A percentile compares a stretch with the other conserved stretches of the same genome.
Conservation (phyloP, 92 coral and sea anemone species). For the Umimayanthus kanabou region DNA sequence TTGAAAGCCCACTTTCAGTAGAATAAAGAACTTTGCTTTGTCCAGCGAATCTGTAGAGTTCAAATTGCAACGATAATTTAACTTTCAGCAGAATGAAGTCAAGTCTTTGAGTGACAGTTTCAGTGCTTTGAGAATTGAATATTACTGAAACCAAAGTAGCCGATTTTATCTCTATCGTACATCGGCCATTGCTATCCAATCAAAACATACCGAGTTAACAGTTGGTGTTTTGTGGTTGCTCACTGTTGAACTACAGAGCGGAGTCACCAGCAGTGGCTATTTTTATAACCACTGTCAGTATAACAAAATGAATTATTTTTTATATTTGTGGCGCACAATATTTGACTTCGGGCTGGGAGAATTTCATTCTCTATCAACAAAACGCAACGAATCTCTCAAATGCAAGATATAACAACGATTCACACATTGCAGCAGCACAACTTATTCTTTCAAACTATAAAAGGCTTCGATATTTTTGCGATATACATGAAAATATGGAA, state of each 20-base stretch:
- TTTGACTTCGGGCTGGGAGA: conserved; percentile 21
- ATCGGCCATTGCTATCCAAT: conserved; percentile 8
- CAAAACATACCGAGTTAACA: not conserved
- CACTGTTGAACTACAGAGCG: not conserved
- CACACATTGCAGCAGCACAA: not conserved
- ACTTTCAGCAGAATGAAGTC: not conserved
- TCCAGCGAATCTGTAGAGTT: not conserved
- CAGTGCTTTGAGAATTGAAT: not conserved
- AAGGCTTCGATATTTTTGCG: conserved; percentile 8
- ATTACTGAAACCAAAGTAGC: not conserved
- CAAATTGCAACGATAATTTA: not conserved
- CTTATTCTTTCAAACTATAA: not conserved
- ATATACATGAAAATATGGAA: conserved; percentile 9
- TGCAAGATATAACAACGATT: not conserved
- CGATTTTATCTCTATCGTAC: not conserved
- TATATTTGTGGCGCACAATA: not conserved
- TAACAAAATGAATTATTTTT: not conserved
- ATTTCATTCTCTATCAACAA: conserved; percentile 9
- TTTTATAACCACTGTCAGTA: not conserved
- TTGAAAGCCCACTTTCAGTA: conserved; percentile 23
- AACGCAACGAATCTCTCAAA: not conserved
- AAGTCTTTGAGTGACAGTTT: not conserved
- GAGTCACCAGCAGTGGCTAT: conserved; percentile 1
- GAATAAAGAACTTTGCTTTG: not conserved
- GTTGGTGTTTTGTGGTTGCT: not conserved